These are phyloP conservation scores for Argyresthia goedartella DNA, from an alignment of 2,888 invertebrate genomes.

Conservation along the genomic window DNA sequence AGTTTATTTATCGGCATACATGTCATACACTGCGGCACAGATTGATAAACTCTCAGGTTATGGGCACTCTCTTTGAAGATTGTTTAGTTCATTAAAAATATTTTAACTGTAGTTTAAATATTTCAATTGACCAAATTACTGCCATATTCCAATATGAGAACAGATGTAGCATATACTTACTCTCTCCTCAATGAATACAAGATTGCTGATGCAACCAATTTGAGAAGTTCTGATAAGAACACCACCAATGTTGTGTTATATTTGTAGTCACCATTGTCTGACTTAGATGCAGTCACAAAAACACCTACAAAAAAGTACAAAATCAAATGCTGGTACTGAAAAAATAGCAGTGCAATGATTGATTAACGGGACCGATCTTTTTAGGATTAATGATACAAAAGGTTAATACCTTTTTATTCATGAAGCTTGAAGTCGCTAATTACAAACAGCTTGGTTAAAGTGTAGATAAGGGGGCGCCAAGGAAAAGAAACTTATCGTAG, in stretches of 20 bases:
- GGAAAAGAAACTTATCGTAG: too few relatives aligned
- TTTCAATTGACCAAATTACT: too few relatives aligned
- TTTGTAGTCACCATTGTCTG: slow-evolving; percentile 81
- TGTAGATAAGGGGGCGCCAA: too few relatives aligned
- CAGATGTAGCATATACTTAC: slow-evolving; percentile 29
- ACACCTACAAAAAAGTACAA: slow-evolving; percentile 78
- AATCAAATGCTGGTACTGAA: neutral
- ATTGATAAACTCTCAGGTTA: too few relatives aligned
- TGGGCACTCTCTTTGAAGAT: too few relatives aligned
- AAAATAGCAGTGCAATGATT: neutral
- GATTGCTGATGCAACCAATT: slow-evolving; percentile 78
- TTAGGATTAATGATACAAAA: too few relatives aligned
- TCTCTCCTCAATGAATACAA: slow-evolving; percentile 75
- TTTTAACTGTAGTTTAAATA: neutral
- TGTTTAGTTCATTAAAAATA: neutral
- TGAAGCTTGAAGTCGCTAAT: too few relatives aligned
- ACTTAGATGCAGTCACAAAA: slow-evolving; percentile 91
- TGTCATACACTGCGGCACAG: too few relatives aligned
- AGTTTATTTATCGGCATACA: neutral
- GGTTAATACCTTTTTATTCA: too few relatives aligned
- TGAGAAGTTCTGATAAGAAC: slow-evolving; percentile 87
- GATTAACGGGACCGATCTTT: too few relatives aligned
- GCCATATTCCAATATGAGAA: too few relatives aligned
- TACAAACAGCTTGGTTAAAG: too few relatives aligned
- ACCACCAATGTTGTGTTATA: slow-evolving; percentile 93